Conservation (phyloP, 2,797 vertebrate genomes). For the Hyperoplus immaculatus region DNA sequence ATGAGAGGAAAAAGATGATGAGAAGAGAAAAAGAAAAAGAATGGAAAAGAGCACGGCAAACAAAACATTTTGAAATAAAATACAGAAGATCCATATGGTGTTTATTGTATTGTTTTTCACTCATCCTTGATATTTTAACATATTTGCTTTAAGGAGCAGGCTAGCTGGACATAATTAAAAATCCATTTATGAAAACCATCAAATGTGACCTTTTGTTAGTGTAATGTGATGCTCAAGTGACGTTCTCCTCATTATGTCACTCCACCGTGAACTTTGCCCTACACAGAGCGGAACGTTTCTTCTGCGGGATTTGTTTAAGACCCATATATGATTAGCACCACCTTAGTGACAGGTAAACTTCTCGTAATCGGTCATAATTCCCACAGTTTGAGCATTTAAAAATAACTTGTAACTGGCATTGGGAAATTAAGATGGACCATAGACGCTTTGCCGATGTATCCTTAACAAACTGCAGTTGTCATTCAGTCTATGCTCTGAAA, state of each 20-base stretch:
- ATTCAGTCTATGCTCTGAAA: neutral
- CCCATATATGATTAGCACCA: constrained; percentile 32
- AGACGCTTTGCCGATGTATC: fast-evolving
- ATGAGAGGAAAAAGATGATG: neutral
- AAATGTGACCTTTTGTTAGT: neutral
- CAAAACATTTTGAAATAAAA: neutral
- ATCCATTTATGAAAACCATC: neutral
- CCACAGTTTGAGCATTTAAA: neutral
- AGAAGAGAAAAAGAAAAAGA: neutral
- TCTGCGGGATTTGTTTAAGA: constrained; percentile 41
- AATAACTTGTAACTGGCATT: fast-evolving
- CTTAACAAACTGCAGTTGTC: fast-evolving
- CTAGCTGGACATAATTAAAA: neutral
- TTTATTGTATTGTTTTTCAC: neutral
- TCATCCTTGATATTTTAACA: neutral
- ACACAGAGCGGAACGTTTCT: constrained; percentile 77
- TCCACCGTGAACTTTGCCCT: constrained; percentile 76
- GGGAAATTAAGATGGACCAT: fast-evolving
- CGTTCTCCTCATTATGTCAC: neutral
- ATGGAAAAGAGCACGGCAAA: neutral
- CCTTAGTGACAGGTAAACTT: neutral
- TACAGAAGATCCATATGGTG: neutral
- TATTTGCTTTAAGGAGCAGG: neutral
- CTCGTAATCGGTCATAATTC: neutral
- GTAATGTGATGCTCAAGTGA: neutral